phyloP scores from a whole-genome alignment of 2,888 invertebrate species.

The Bombylius major region DNA sequence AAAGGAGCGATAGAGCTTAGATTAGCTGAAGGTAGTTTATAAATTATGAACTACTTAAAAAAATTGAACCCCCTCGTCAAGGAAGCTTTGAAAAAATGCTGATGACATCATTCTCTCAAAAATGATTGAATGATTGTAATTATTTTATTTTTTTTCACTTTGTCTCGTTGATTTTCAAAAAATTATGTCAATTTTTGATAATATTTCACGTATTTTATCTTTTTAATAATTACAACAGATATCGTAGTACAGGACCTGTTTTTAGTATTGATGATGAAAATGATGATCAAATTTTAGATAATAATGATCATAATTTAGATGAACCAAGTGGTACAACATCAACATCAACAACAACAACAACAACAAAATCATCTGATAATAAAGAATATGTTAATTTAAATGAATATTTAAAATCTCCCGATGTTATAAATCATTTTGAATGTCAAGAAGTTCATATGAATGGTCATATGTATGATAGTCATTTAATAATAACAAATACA shows the following conservation, averaged over 20 bases:
- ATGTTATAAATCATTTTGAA: constrained; percentile 73
- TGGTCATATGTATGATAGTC: constrained; percentile 78
- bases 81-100: too few relatives aligned
- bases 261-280: constrained; percentile 90
- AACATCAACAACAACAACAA: constrained; percentile 40
- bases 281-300: constrained; percentile 39
- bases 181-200: too few relatives aligned
- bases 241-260: constrained; percentile 80
- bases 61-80: too few relatives aligned
- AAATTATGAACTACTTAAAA: too few relatives aligned
- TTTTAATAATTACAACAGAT: constrained; percentile 25
- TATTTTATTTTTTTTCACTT: too few relatives aligned
- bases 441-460: constrained; percentile 88
- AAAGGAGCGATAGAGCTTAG: too few relatives aligned
- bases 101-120: too few relatives aligned
- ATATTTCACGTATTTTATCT: too few relatives aligned
- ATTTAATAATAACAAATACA: constrained; percentile 71
- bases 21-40: too few relatives aligned
- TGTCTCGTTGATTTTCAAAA: too few relatives aligned
- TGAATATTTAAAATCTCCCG: constrained; percentile 68
- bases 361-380: constrained; percentile 43
- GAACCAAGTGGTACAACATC: constrained; percentile 26
- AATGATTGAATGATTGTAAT: too few relatives aligned
- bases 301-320: constrained; percentile 34
- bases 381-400: constrained; percentile 72